Base-by-base conservation (phyloP, 2,797 vertebrate genomes). In the Sternarchorhynchus goeldii region DNA sequence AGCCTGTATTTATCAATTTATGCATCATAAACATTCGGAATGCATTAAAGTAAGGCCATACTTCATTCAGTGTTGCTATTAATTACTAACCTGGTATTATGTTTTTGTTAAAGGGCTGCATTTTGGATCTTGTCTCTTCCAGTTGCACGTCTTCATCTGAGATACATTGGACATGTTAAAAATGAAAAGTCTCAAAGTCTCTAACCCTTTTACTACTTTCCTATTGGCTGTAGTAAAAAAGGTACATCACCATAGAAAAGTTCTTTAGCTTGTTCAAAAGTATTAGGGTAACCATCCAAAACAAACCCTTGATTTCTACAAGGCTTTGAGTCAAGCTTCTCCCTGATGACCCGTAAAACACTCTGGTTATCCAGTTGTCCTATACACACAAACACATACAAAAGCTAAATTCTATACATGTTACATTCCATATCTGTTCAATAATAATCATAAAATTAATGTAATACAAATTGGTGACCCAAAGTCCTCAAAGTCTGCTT, bases 231-330 rank as follows among this genome's bases (percentile, higher is more conserved):
- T 5, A n/a, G 0, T 29, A 32, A 41, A 0, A 1, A 59, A 20
- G 20, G 55, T 20, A 10, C 3, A 67, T 87, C 82, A 97, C 97
- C 89, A 10, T 32, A 88, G 87, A 97, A 99, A 68, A 96, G 87
- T 2, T 91, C 83, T 83, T 88, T 90, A 53, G 96, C 96, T 83
- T 97, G 94, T 1, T 92, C 85, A 16, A 95, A 95, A 2, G 93
- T 95, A 82, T 95, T 89, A 0, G 94, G 96, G 82, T 92, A 97
- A 3, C 95, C 96, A 82, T 99, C 96, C 31, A 99, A 90, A 86
- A 99, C 86, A 84, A 94, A 99, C 6, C 98, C 98, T 64, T 97
- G 97, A 84, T 99, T 99, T 77, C 81, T 93, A 81, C 96, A 98
- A 16, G 93, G 93, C 85, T 93, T 94, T 10, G 96, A 96, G 77